phyloP scores from a whole-genome alignment of 2,113 vertebrate species.

The Scytalopus superciliaris region DNA sequence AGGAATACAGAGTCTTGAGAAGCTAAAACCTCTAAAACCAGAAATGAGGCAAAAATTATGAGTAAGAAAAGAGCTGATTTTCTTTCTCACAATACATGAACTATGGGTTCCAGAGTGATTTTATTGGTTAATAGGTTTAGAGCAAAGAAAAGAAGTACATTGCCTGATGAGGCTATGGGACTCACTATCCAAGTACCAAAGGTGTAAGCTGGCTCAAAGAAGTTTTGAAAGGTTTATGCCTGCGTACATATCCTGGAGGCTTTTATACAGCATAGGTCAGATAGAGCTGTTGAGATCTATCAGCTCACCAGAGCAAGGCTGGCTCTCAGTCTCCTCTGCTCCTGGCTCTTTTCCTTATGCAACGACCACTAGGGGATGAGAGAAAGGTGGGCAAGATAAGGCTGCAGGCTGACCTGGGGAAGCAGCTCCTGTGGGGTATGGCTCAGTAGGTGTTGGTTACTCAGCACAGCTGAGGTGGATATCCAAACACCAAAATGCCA shows the following conservation, averaged over 20 bases:
- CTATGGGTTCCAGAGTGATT: neutral
- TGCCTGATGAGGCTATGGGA: neutral
- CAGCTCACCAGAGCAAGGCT: neutral
- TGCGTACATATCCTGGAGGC: neutral
- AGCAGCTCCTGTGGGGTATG: neutral
- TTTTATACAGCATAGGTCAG: neutral
- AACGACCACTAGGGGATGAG: accelerated
- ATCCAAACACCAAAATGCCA: neutral
- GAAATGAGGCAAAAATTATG: neutral
- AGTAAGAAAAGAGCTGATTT: neutral
- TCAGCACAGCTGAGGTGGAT: neutral
- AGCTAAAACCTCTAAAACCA: neutral
- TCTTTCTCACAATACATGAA: neutral
- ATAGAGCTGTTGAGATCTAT: neutral
- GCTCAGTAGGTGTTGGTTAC: neutral
- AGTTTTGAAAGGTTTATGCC: neutral
- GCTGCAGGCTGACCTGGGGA: neutral
- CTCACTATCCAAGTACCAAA: neutral
- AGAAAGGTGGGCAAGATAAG: neutral
- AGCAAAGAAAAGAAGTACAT: neutral
- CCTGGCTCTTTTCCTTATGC: neutral
- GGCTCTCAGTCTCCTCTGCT: neutral
- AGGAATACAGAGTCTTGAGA: neutral
- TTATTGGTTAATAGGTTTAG: neutral
- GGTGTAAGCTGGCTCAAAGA: neutral